Percentiles rank a stretch among this genome's conserved stretches.
Evolutionary conservation across 2,888 invertebrate species (phyloP).

Genomic region (Drosophila macrospina): DNA sequence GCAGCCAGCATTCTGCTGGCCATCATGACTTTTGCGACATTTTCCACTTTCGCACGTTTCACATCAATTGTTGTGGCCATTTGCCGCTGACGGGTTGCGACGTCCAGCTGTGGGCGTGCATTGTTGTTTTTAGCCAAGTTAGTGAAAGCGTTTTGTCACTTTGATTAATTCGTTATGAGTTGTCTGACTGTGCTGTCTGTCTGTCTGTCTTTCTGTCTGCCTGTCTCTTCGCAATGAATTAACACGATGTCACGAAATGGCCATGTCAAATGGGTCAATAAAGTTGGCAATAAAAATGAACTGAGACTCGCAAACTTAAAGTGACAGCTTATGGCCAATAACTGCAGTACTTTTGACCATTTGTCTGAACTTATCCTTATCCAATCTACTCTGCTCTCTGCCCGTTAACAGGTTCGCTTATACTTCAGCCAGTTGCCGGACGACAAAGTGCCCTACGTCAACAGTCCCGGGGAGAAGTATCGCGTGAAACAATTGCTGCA

Average conservation of each 20-base stretch:
- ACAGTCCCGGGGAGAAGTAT: slow-evolving; percentile 97
- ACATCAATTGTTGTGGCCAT: slow-evolving; percentile 25
- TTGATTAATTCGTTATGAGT: slow-evolving; percentile 54
- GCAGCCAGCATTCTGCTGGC: slow-evolving; percentile 33
- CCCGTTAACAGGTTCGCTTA: slow-evolving; percentile 92
- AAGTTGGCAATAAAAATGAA: slow-evolving; percentile 14
- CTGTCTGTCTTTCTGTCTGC: slow-evolving; percentile 16
- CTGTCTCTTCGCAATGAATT: slow-evolving; percentile 1
- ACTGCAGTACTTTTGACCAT: slow-evolving; percentile 27
- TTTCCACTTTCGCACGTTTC: slow-evolving; percentile 51
- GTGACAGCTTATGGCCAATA: slow-evolving; percentile 34
- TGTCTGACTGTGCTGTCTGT: no score
- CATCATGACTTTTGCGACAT: slow-evolving; percentile 50
- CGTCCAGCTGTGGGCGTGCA: slow-evolving; percentile 45
- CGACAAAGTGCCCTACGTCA: slow-evolving; percentile 98
- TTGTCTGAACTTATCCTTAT: slow-evolving; percentile 17
- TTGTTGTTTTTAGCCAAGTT: slow-evolving; percentile 36
- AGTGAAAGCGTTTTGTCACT: slow-evolving; percentile 59
- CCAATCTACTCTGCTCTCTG: slow-evolving; percentile 13
- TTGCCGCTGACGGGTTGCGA: not conserved
- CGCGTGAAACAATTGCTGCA: slow-evolving; percentile 96
- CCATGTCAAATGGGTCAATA: slow-evolving; percentile 24
- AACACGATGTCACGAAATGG: slow-evolving; percentile 19
- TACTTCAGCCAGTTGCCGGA: slow-evolving; percentile 98
- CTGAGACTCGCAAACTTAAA: slow-evolving; percentile 14